phyloP scores from a whole-genome alignment of 2,113 vertebrate genomes.

The Tetraodon nigroviridis region DNA sequence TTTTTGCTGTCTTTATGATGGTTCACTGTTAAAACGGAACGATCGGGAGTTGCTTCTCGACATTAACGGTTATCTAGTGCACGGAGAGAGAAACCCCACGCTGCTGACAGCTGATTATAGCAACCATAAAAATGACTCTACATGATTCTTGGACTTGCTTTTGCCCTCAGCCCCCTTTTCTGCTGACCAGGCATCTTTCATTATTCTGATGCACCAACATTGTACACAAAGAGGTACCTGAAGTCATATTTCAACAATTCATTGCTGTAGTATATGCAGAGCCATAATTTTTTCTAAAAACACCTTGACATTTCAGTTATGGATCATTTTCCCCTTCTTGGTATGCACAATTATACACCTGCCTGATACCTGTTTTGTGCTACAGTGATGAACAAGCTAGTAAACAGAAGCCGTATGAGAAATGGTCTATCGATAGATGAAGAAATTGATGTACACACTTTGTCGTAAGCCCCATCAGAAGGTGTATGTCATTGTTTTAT shows the following conservation, averaged over 20 bases:
- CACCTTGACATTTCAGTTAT: constrained; percentile 68
- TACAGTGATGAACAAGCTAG: constrained; percentile 57
- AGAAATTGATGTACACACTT: constrained; percentile 62
- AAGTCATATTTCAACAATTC: constrained; percentile 65
- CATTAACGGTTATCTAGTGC: constrained; percentile 27
- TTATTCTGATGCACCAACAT: constrained; percentile 53
- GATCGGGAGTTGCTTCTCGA: constrained; percentile 26
- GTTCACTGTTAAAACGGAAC: constrained; percentile 57
- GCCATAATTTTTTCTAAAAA: constrained; percentile 70
- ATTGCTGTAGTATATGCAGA: constrained; percentile 40
- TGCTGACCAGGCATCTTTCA: constrained; percentile 52
- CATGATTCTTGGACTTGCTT: background rate
- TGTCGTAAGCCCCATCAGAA: constrained; percentile 58
- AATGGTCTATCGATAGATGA: constrained; percentile 56
- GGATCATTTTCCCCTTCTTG: constrained; percentile 51
- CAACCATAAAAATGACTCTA: constrained; percentile 44
- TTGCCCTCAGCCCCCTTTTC: constrained; percentile 3
- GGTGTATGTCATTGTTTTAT: constrained; percentile 63
- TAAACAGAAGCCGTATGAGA: constrained; percentile 55
- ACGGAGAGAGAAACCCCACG: constrained; percentile 6
- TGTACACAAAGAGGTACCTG: constrained; percentile 45
- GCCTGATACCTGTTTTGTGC: constrained; percentile 8
- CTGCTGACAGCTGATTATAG: constrained; percentile 42
- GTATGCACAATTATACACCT: background rate
- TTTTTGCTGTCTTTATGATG: constrained; percentile 47